Evolutionary conservation across 2,888 invertebrate genomes (phyloP).

Genomic region (Clanis bilineata): DNA sequence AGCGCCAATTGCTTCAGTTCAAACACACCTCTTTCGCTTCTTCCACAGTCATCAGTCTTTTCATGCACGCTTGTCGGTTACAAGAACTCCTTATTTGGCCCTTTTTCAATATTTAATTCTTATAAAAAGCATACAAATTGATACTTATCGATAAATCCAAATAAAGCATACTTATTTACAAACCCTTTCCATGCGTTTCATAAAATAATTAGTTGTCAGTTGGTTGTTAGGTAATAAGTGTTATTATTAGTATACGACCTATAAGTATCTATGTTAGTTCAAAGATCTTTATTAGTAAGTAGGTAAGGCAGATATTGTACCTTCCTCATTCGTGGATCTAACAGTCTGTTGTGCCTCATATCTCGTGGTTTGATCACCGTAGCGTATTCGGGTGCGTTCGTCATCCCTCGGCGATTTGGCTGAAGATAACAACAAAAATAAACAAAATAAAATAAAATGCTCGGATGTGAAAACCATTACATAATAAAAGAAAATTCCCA

Average conservation of each 20-base stretch:
- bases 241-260: background rate
- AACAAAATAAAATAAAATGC: conserved; percentile 25
- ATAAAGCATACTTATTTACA: too few relatives aligned
- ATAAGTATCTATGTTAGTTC: background rate
- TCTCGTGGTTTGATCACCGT: conserved; percentile 54
- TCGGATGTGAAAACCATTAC: too few relatives aligned
- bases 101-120: too few relatives aligned
- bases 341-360: conserved; percentile 34
- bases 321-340: conserved; percentile 55
- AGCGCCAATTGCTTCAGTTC: too few relatives aligned
- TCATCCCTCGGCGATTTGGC: conserved; percentile 20
- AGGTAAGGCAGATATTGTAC: conserved; percentile 34
- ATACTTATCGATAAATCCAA: too few relatives aligned
- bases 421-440: conserved; percentile 30
- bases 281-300: conserved; percentile 18
- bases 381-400: conserved; percentile 57
- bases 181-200: too few relatives aligned
- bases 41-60: too few relatives aligned
- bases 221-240: background rate
- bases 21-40: too few relatives aligned
- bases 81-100: too few relatives aligned
- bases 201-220: background rate
- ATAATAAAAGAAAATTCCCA: conserved; percentile 13
- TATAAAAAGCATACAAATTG: too few relatives aligned
- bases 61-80: too few relatives aligned